Evolutionary conservation across 2,888 invertebrate genomes (phyloP), one percentile per base, ranked within the genome.

Genomic region (Metellina segmentata): DNA sequence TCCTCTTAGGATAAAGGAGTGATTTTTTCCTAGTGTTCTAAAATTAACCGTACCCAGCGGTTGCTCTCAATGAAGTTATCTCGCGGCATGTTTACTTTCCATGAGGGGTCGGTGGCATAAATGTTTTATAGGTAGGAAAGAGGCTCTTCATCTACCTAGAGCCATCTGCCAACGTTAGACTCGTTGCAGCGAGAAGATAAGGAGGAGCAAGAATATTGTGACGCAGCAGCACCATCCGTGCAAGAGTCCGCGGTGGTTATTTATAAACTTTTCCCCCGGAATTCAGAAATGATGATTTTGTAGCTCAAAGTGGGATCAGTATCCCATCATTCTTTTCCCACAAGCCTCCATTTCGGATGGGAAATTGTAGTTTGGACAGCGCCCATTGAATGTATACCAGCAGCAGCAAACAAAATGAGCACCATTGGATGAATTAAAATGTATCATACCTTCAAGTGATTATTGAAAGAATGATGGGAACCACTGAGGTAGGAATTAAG

Each of bases 271-370:
- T 90, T 74, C 85, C 53, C 70, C 85, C 78, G 74, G 81, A 85
- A 90, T 90, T 81, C 75, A 13, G 75, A 90, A 85, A 86, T 85
- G 85, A 85, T 61, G 90, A 90, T 77, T 86, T 86, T 71, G 69
- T 70, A 11, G 85, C 69, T 77, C 61, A 69, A 89, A 83, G 89
- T 89, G 89, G 89, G 71, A 88, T 34, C 69, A 51, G 34, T 81
- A 78, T 78, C 71, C 81, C 82, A 77, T 83, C 75, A 78, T 51
- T 78, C 82, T 70, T 74, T 81, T 79, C 53, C 19, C 51, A 4
- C 11, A 34, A 85, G 75, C 19, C 5, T 85, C 53, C 48, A 7
- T 19, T 75, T 9, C 34, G 75, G 61, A 61, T 61, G 61, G 61
- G 61, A 61, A 61, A 61, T 61, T 16, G 61, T 11, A 61, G 61